These are phyloP conservation scores for Akabosia matsudoensis DNA, from an alignment of 1,140 invertebrate genomes.

Conservation along the genomic window DNA sequence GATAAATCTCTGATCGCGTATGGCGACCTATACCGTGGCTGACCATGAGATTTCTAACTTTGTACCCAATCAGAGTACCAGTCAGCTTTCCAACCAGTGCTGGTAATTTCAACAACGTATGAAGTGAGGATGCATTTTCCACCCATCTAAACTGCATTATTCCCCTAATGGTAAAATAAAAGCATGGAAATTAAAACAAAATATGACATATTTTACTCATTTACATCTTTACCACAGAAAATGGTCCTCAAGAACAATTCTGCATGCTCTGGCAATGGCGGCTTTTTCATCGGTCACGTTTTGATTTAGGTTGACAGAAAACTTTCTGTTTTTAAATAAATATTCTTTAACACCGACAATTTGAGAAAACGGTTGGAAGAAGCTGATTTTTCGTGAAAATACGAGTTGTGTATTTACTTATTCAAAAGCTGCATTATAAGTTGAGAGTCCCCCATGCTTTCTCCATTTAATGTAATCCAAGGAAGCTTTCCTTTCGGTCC, in stretches of 20 bases:
- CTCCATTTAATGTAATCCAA: constrained; percentile 55
- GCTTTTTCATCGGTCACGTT: constrained; percentile 28
- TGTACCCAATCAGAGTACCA: neutral
- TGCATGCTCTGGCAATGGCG: constrained; percentile 35
- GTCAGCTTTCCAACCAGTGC: neutral
- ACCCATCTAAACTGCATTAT: neutral
- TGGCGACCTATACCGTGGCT: neutral
- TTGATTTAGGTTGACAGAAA: constrained; percentile 25
- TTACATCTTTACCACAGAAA: constrained; percentile 33
- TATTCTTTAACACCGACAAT: too few relatives aligned
- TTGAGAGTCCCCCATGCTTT: constrained; percentile 54
- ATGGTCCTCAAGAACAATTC: constrained; percentile 47
- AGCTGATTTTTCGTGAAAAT: neutral
- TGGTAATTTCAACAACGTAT: neutral
- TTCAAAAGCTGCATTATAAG: constrained; percentile 52
- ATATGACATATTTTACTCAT: too few relatives aligned
- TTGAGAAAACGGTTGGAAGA: neutral
- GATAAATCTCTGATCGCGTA: neutral
- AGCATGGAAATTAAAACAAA: neutral
- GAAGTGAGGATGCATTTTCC: neutral
- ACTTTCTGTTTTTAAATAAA: too few relatives aligned
- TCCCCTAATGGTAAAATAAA: neutral
- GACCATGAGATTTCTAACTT: neutral
- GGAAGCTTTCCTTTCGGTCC: constrained; percentile 52
- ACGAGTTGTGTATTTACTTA: constrained; percentile 25